Conservation (phyloP, 2,797 vertebrate species). For the Kryptolebias ocellatus region DNA sequence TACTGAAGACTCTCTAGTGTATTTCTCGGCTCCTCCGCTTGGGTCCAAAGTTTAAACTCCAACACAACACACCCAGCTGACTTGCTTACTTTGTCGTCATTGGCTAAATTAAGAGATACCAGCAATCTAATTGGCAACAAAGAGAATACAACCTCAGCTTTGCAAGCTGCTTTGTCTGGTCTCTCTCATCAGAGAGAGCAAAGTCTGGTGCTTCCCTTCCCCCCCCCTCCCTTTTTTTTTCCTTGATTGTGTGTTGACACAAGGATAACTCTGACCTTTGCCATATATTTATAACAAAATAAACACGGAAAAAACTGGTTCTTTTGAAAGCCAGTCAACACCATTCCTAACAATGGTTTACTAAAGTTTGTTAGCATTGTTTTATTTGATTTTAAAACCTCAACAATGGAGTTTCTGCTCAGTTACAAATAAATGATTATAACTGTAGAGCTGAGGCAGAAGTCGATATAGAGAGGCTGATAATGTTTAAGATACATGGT, state of each 20-base stretch:
- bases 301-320: neutral
- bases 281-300: slow-evolving; percentile 48
- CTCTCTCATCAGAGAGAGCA: slow-evolving; percentile 51
- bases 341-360: neutral
- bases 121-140: slow-evolving; percentile 52
- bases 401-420: too few species aligned
- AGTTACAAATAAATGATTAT: too few species aligned
- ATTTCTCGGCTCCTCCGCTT: slow-evolving; percentile 57
- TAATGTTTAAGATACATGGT: too few species aligned
- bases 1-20: slow-evolving; percentile 49
- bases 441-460: too few species aligned
- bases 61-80: slow-evolving; percentile 78
- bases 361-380: neutral
- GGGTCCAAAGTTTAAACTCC: slow-evolving; percentile 85
- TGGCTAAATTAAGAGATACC: slow-evolving; percentile 57
- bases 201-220: slow-evolving; percentile 53
- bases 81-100: slow-evolving; percentile 51
- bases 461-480: too few species aligned
- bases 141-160: slow-evolving; percentile 39
- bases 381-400: too few species aligned
- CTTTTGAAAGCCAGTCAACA: neutral
- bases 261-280: slow-evolving; percentile 56
- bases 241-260: slow-evolving; percentile 56
- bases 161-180: slow-evolving; percentile 30
- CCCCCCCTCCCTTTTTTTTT: slow-evolving; percentile 28